Conservation (phyloP, 2,888 invertebrate species). For the Arge pagana region DNA sequence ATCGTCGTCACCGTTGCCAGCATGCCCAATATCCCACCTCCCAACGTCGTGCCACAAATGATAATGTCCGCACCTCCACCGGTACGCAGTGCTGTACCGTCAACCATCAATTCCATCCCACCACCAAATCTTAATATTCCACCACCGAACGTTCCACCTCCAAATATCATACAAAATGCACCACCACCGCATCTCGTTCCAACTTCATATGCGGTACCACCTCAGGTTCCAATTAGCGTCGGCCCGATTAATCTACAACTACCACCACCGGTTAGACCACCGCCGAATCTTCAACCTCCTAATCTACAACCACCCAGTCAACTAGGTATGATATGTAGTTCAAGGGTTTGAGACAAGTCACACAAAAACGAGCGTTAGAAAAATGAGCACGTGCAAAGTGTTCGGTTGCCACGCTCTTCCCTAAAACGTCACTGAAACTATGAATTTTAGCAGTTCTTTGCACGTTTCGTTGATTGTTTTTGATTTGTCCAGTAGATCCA, state of each 20-base stretch:
- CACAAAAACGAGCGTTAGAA: no score
- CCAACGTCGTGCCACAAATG: slow-evolving; percentile 46
- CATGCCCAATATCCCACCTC: slow-evolving; percentile 46
- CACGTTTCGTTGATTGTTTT: no score
- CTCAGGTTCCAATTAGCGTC: slow-evolving; percentile 45
- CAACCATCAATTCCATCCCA: slow-evolving; percentile 47
- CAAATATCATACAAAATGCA: slow-evolving; percentile 43
- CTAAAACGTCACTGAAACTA: no score
- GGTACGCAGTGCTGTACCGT: slow-evolving; percentile 37
- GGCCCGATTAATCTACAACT: slow-evolving; percentile 50
- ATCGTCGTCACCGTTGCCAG: slow-evolving; percentile 44
- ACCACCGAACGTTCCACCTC: slow-evolving; percentile 55
- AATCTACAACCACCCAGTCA: slow-evolving; percentile 45
- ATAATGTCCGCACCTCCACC: slow-evolving; percentile 49
- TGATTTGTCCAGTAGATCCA: no score
- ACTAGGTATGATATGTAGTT: slow-evolving; percentile 46
- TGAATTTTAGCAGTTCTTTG: no score
- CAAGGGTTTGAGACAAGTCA: no score
- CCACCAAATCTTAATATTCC: slow-evolving; percentile 58
- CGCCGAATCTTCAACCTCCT: slow-evolving; percentile 38
- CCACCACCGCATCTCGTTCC: slow-evolving; percentile 43
- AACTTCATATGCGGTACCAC: slow-evolving; percentile 42
- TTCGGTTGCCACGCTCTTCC: no score
- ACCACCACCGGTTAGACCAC: slow-evolving; percentile 48
- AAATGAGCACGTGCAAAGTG: no score